Evolutionary conservation across 2,888 invertebrate species (phyloP).

Genomic region (Eupithecia exiguata): DNA sequence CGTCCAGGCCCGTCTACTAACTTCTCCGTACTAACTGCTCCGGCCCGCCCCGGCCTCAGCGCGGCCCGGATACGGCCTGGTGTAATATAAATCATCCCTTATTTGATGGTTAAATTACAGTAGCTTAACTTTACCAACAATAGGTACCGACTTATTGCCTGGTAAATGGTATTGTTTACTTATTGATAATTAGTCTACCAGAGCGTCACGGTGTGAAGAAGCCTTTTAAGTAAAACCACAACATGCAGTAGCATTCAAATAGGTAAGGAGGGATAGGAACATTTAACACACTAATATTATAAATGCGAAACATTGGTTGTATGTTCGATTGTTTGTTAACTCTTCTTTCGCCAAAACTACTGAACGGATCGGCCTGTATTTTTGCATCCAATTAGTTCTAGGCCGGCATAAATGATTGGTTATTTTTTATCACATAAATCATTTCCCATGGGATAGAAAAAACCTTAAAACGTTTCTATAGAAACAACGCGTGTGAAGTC

Average conservation of each 20-base stretch:
- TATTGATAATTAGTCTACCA: background rate
- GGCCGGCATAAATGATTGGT: background rate
- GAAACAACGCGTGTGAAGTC: background rate
- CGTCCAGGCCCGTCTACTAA: no score
- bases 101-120: background rate
- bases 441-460: background rate
- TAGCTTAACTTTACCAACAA: background rate
- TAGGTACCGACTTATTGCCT: background rate
- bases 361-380: background rate
- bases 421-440: background rate
- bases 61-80: no score
- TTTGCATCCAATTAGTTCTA: background rate
- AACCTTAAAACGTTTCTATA: background rate
- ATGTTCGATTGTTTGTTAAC: background rate
- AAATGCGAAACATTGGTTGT: background rate
- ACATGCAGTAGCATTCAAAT: background rate
- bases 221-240: background rate
- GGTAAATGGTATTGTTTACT: background rate
- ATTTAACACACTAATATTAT: background rate
- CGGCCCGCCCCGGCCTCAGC: no score
- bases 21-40: no score
- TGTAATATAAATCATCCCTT: no score
- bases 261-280: background rate
- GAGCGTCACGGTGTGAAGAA: background rate
- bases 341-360: background rate